Evolutionary conservation across 1,140 invertebrate species (phyloP).

Genomic region (Copidosoma floridanum): DNA sequence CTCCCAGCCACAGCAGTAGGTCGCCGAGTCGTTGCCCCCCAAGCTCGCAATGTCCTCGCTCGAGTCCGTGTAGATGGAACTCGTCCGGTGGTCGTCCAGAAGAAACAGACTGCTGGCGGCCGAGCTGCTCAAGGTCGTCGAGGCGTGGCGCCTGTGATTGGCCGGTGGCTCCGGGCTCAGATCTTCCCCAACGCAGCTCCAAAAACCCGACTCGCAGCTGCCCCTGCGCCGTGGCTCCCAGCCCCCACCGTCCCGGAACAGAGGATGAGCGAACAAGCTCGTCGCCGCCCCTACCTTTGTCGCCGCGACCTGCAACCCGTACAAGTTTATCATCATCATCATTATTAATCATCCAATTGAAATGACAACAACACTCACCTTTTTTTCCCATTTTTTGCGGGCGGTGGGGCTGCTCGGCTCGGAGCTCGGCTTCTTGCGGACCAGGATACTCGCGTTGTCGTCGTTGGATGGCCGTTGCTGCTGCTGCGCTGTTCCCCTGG

Average conservation of each 20-base stretch:
- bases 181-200: conserved; percentile 79
- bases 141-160: conserved; percentile 52
- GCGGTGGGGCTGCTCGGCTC: conserved; percentile 54
- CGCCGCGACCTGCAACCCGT: conserved; percentile 43
- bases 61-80: conserved; percentile 82
- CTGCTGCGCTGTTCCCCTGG: neutral
- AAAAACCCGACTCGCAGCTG: conserved; percentile 87
- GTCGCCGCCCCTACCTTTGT: conserved; percentile 51
- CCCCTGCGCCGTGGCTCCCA: conserved; percentile 66
- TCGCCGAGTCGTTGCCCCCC: conserved; percentile 68
- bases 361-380: conserved; percentile 35
- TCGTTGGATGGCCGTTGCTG: conserved; percentile 48
- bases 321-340: neutral
- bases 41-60: conserved; percentile 81
- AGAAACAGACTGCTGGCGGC: conserved; percentile 63
- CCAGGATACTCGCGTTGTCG: conserved; percentile 51
- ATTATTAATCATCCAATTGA: too few species aligned
- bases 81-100: conserved; percentile 68
- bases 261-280: conserved; percentile 57
- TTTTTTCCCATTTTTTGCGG: conserved; percentile 54
- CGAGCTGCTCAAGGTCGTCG: conserved; percentile 60
- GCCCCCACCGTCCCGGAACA: conserved; percentile 55
- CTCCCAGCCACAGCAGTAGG: conserved; percentile 70
- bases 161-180: conserved; percentile 55
- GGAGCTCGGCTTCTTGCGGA: conserved; percentile 52